Conservation (phyloP, 2,888 invertebrate species). For the Nasonovia ribisnigri region DNA sequence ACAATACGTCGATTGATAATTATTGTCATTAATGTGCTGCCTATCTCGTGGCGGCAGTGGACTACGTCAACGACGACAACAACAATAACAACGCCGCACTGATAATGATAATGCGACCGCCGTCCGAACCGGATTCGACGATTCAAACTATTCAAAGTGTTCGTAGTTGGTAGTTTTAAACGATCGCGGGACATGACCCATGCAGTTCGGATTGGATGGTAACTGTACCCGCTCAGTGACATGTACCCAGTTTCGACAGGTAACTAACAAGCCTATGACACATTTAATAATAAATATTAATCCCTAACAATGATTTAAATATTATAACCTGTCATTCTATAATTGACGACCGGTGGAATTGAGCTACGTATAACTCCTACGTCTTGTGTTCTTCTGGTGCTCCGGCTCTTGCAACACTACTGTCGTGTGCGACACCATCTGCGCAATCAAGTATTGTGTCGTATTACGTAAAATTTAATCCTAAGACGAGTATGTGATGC, state of each 20-base stretch:
- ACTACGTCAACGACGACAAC: neutral
- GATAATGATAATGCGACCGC: conserved; percentile 45
- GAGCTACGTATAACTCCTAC: neutral
- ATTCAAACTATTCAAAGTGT: neutral
- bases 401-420: neutral
- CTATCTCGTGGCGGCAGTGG: conserved; percentile 21
- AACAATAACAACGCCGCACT: conserved; percentile 27
- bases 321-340: neutral
- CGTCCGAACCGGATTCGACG: conserved; percentile 20
- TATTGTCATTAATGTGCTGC: conserved; percentile 24
- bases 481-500: conserved; percentile 55
- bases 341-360: neutral
- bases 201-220: neutral
- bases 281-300: neutral
- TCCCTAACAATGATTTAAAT: neutral
- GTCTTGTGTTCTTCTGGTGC: neutral
- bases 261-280: neutral
- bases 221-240: neutral
- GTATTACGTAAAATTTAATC: conserved; percentile 62
- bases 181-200: neutral
- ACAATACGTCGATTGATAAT: conserved; percentile 26
- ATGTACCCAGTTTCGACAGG: conserved; percentile 56
- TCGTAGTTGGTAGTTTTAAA: neutral
- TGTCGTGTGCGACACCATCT: neutral
- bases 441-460: conserved; percentile 59